Percentiles rank a stretch among this genome's conserved stretches.
These are phyloP conservation scores for Hypsibius dujardini DNA, from an alignment of 1,140 invertebrate genomes.

Conservation along the genomic window DNA sequence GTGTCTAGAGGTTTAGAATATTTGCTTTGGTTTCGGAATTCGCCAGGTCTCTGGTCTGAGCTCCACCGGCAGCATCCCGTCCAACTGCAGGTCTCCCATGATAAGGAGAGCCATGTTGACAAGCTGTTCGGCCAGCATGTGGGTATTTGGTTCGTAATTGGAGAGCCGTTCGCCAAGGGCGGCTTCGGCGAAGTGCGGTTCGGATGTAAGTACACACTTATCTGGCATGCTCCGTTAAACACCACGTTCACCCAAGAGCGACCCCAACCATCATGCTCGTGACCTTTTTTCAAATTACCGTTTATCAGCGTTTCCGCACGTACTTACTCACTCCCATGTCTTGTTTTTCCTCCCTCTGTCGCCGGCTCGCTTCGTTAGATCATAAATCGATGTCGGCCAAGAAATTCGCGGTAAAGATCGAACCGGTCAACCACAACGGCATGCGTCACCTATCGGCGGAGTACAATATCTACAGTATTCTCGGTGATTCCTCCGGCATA, in stretches of 20 bases:
- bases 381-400: conserved; percentile 1
- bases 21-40: too few species aligned
- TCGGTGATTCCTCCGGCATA: neutral
- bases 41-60: neutral
- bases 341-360: neutral
- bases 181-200: neutral
- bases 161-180: neutral
- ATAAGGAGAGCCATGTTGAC: neutral
- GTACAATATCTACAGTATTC: conserved; percentile 5
- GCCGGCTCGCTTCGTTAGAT: neutral
- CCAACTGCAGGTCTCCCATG: neutral
- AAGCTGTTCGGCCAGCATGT: conserved; percentile 5
- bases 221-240: neutral
- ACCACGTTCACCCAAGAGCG: neutral
- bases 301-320: too few species aligned
- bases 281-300: too few species aligned
- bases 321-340: neutral
- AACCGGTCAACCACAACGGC: neutral
- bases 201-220: neutral
- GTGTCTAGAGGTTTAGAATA: too few species aligned
- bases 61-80: neutral
- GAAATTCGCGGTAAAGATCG: conserved; percentile 5
- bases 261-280: too few species aligned
- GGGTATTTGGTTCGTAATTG: neutral
- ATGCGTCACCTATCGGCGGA: neutral